These are phyloP conservation scores for Podarcis raffonei DNA, from an alignment of 2,113 vertebrate genomes.

Conservation along the genomic window DNA sequence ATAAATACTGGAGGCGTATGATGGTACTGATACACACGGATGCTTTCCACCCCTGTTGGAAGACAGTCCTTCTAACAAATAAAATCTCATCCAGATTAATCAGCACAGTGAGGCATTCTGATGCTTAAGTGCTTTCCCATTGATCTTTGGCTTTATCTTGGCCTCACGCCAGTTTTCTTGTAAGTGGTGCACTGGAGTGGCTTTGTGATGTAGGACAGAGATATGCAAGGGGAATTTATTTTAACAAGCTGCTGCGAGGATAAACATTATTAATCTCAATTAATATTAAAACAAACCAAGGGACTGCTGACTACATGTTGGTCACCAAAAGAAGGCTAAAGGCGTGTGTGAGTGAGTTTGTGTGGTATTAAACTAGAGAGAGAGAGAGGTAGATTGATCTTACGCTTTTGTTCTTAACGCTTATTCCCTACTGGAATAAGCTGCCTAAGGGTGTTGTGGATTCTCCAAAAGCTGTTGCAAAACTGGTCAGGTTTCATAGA, in stretches of 20 bases:
- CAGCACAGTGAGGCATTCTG: not conserved
- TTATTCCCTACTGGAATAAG: not conserved
- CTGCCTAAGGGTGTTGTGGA: not conserved
- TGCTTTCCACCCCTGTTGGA: not conserved
- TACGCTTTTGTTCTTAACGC: not conserved
- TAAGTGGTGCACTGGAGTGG: constrained; percentile 2
- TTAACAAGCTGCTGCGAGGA: not conserved
- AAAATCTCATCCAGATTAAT: not conserved
- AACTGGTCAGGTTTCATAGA: not conserved
- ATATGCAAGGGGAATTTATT: not conserved
- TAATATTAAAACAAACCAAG: constrained; percentile 7
- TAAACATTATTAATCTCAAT: constrained; percentile 9
- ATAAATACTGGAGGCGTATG: rapidly evolving
- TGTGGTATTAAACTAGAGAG: not conserved
- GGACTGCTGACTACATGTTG: not conserved
- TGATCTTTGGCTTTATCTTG: not conserved
- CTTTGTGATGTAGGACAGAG: not conserved
- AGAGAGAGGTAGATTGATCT: not conserved
- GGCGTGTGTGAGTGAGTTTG: too few species aligned
- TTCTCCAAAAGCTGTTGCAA: not conserved
- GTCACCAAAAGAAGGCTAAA: constrained; percentile 2
- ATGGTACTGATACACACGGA: rapidly evolving
- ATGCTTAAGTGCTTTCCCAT: not conserved
- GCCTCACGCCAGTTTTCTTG: rapidly evolving
- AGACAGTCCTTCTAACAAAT: not conserved